Conservation (phyloP, 2,113 vertebrate genomes). For the Acanthisitta chloris region DNA sequence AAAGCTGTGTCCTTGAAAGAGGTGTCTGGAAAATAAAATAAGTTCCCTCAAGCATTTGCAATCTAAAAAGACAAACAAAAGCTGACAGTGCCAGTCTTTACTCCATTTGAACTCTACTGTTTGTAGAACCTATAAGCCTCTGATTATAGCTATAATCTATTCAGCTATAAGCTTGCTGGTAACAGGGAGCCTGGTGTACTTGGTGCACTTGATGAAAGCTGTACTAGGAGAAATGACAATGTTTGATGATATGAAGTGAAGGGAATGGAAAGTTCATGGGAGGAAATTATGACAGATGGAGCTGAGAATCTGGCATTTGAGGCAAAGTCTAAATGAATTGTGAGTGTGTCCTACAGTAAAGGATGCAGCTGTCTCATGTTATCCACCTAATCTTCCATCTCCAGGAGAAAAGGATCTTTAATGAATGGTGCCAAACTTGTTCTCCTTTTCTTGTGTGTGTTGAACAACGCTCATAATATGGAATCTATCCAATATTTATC, state of each 20-base stretch:
- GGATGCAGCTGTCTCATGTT: conserved; percentile 23
- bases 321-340: conserved; percentile 37
- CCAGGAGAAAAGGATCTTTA: conserved; percentile 22
- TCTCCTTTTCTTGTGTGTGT: background rate
- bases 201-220: too few relatives aligned
- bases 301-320: conserved; percentile 31
- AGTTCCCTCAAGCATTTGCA: background rate
- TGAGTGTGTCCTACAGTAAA: conserved; percentile 30
- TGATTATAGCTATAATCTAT: background rate
- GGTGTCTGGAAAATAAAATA: background rate
- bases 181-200: background rate
- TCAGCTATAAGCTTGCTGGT: background rate
- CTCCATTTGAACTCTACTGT: background rate
- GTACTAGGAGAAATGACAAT: background rate
- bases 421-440: background rate
- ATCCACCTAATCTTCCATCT: conserved; percentile 26
- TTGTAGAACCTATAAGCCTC: background rate
- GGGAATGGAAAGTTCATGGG: conserved; percentile 11
- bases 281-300: conserved; percentile 32
- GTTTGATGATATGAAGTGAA: background rate
- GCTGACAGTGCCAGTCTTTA: background rate
- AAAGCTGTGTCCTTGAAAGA: background rate
- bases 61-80: background rate
- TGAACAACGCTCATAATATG: background rate
- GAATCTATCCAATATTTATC: background rate